Percentiles rank a stretch among this genome's conserved stretches.
phyloP scores from a whole-genome alignment of 2,113 vertebrate species.

The Gymnocephalus cernua region DNA sequence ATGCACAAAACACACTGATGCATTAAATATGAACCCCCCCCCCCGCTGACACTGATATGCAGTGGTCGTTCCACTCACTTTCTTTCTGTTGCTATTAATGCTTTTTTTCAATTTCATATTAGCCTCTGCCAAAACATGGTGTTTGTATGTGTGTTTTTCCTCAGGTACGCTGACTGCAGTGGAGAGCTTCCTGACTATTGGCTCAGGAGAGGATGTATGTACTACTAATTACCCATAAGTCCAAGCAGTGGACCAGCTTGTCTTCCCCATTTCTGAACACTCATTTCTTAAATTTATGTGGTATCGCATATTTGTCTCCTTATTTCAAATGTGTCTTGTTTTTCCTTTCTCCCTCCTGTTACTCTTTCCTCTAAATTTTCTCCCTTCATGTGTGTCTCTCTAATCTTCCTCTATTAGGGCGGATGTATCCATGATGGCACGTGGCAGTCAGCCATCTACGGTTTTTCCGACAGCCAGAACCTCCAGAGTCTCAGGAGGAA shows the following conservation, averaged over 20 bases:
- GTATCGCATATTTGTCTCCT: not conserved
- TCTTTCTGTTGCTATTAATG: not conserved
- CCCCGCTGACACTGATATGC: not conserved
- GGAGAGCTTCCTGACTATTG: conserved; percentile 92
- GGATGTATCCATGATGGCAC: conserved; percentile 90
- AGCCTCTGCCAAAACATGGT: not conserved
- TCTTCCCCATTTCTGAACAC: not conserved
- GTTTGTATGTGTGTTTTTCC: conserved; percentile 27
- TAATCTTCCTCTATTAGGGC: conserved; percentile 80
- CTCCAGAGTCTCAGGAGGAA: conserved; percentile 87
- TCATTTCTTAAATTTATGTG: not conserved
- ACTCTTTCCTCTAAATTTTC: not conserved
- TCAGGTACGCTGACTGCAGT: conserved; percentile 92
- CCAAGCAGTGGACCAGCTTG: not conserved
- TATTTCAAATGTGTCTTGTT: not conserved
- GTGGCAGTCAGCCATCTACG: conserved; percentile 93
- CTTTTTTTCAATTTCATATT: not conserved
- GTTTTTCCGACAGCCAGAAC: conserved; percentile 84
- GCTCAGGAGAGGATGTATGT: conserved; percentile 90
- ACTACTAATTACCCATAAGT: conserved; percentile 17
- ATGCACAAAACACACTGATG: not conserved
- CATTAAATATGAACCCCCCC: not conserved
- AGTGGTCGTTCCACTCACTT: not conserved
- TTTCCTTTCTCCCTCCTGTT: not conserved
- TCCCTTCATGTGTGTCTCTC: not conserved